phyloP scores from a whole-genome alignment of 2,888 invertebrate species.

The Noctua pronuba region DNA sequence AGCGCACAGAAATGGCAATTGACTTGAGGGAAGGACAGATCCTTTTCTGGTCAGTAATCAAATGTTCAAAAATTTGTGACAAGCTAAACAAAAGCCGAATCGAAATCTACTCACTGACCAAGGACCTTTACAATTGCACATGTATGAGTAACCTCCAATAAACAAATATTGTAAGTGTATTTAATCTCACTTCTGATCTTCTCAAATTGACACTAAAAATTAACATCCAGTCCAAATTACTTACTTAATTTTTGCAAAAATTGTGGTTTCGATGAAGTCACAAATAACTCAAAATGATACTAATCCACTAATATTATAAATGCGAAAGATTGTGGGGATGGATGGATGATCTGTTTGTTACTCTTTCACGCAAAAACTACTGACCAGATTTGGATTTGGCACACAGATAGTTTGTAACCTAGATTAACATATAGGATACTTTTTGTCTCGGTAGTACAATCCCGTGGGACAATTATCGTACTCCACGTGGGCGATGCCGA shows the following conservation, averaged over 20 bases:
- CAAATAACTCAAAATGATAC: slow-evolving; percentile 19
- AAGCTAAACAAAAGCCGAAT: background rate
- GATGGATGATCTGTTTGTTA: no score
- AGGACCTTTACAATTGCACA: background rate
- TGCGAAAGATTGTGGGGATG: no score
- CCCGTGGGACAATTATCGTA: no score
- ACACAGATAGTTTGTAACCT: no score
- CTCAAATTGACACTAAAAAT: background rate
- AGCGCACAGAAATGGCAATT: background rate
- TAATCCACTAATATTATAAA: no score
- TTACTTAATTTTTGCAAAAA: background rate
- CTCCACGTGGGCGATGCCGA: no score
- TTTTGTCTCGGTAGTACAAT: no score
- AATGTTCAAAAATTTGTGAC: background rate
- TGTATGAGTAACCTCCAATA: background rate
- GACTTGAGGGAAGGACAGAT: background rate
- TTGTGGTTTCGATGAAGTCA: slow-evolving; percentile 11
- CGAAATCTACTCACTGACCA: background rate
- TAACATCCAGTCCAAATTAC: background rate
- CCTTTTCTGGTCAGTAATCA: background rate
- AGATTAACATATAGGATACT: no score
- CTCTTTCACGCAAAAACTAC: no score
- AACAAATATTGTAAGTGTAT: background rate
- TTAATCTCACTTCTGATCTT: background rate
- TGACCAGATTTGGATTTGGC: no score